Evolutionary conservation across 2,797 vertebrate species (phyloP), one percentile per base, ranked within the genome.

Genomic region (Lemur catta): DNA sequence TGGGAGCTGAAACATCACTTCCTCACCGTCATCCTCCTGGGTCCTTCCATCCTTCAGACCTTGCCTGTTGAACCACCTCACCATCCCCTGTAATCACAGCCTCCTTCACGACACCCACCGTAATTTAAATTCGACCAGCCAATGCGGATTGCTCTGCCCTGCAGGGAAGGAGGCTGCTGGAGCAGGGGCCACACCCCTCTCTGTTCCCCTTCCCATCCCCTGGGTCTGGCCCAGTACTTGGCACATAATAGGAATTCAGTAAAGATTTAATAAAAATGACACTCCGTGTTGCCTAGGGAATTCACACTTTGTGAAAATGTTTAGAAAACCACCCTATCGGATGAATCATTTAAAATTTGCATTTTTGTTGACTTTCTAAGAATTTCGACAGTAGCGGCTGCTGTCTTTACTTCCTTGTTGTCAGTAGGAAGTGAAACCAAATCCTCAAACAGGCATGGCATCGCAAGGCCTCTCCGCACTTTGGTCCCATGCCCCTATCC

Each of bases 121-220:
- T n/a, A 5, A 55, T 18, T 92, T 30, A 52, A 52, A 15, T 55
- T 3, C 26, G 17, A 71, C n/a, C 3, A 52, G 17, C 7, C 9
- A 3, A 1, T 15, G 17, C 38, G 5, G 28, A 6, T 57, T 9
- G 26, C 18, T 20, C 6, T 4, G 0, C 9, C 57, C 26, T 0
- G 10, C 14, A 12, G 63, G 52, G 35, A 26, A 15, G 2, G 11
- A 22, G 12, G 18, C 33, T n/a, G 18, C 4, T 0, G 74, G 33
- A 15, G 38, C 4, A 9, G 10, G 33, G 20, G 20, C 38, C 9
- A 2, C 7, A 2, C 17, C 65, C 50, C 30, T 7, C 18, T 6
- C 7, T 10, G 13, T 10, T 46, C 35, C 14, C 11, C 3, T 61
- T 75, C 61, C 30, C 22, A 0, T 46, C 20, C 3, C 7, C 28